Evolutionary conservation across 2,888 invertebrate genomes (phyloP), one percentile per base, ranked within the genome.

Genomic region (Callyntrura sp.): DNA sequence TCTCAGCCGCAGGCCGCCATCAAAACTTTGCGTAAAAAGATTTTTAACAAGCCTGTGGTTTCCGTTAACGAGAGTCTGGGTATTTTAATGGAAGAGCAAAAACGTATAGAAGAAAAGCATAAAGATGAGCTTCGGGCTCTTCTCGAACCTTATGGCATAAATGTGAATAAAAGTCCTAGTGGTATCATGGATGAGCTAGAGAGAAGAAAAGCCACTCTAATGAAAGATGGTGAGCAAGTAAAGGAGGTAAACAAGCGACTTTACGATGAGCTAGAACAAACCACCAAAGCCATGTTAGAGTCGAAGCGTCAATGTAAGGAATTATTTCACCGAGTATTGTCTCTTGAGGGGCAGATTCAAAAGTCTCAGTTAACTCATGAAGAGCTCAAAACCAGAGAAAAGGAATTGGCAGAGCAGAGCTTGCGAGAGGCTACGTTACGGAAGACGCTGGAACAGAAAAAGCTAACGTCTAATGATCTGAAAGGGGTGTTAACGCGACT

Each of bases 371-470:
- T 98, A 94, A 98, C 98, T 93, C 98, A 99, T 94, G 95, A 97
- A 92, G 97, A 97, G 88, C 95, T 99, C 82, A 98, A 99, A 94
- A 97, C 97, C 94, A 96, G 97, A 90, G 95, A 97, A 88, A 95
- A 96, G 62, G 98, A 99, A 95, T 98, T 99, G 91, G 97, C 98
- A 0, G 98, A 98, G 94, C 96, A 98, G 92, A 97, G 97, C 95
- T 97, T 96, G 93, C 91, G 90, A 28, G 91, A 97, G 94, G 95
- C 98, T 85, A 99, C 99, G 95, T 98, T 99, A 96, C 97, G 98
- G 94, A 98, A 99, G 95, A 96, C 97, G 94, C 95, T 99, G 85
- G 99, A 99, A 94, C 95, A 97, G 93, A 98, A 99, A 94, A 99
- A 99, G 94, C 98, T 99, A 94, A 97, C 97, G 20, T 97, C 98